Evolutionary conservation across 2,888 invertebrate genomes (phyloP).

Genomic region (Caenorhabditis sp.): DNA sequence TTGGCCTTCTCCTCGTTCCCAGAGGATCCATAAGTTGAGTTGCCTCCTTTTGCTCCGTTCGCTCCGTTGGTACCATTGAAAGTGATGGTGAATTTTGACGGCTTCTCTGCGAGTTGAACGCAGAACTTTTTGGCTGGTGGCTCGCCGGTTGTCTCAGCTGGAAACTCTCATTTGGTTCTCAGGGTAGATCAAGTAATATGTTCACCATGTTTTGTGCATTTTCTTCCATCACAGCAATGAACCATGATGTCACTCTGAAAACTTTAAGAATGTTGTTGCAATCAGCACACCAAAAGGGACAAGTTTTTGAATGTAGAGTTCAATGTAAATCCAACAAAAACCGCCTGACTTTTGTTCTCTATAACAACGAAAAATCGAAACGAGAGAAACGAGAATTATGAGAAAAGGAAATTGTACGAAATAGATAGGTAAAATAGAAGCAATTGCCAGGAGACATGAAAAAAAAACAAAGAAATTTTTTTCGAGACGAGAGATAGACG

Average conservation of each 20-base stretch:
- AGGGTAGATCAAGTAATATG: neutral
- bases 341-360: neutral
- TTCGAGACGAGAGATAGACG: conserved; percentile 5
- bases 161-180: neutral
- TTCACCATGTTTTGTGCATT: conserved; percentile 19
- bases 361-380: neutral
- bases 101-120: neutral
- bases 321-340: too few relatives aligned
- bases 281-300: too few relatives aligned
- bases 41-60: neutral
- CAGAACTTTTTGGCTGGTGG: conserved; percentile 28
- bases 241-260: conserved; percentile 27
- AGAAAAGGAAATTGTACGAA: neutral
- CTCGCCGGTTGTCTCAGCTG: neutral
- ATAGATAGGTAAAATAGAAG: neutral
- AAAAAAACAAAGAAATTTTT: neutral
- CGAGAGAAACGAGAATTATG: neutral
- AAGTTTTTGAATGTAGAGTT: too few relatives aligned
- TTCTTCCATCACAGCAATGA: neutral
- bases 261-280: neutral
- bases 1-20: neutral
- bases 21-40: neutral
- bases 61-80: conserved; percentile 28
- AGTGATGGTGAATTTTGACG: neutral
- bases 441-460: neutral